Conservation (phyloP, 2,113 vertebrate species). For the Eulemur macaco region DNA sequence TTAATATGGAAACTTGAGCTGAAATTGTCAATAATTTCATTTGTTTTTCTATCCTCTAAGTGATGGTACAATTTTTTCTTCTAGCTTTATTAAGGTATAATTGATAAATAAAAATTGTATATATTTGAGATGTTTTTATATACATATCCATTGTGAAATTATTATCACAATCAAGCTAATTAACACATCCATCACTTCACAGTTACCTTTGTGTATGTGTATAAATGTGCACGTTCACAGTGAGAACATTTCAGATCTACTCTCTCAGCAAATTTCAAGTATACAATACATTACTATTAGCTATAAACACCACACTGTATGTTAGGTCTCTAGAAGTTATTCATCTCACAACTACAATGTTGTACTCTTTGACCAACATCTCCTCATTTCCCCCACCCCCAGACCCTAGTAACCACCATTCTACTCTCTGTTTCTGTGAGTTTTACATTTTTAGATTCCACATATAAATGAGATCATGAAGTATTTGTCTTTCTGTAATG, state of each 20-base stretch:
- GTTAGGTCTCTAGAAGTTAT: neutral
- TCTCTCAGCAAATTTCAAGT: neutral
- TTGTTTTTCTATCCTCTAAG: neutral
- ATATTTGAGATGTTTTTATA: neutral
- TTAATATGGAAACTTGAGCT: neutral
- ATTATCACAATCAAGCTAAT: neutral
- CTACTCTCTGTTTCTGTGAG: neutral
- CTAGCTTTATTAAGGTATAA: neutral
- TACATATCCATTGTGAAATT: neutral
- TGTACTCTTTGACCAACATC: neutral
- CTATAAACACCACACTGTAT: neutral
- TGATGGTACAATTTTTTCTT: neutral
- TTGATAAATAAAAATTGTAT: neutral
- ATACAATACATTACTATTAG: neutral
- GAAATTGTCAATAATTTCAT: slow-evolving; percentile 1
- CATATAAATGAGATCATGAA: neutral
- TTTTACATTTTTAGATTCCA: neutral
- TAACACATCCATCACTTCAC: neutral
- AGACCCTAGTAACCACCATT: neutral
- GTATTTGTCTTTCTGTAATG: neutral
- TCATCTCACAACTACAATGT: neutral
- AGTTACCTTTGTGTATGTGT: neutral
- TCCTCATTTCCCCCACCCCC: neutral
- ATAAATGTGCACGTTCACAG: neutral
- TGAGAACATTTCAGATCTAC: neutral